A percentile compares a stretch with the other conserved stretches of the same genome.
phyloP scores from a whole-genome alignment of 2,113 vertebrate genomes.

The Prunella fulvescens region DNA sequence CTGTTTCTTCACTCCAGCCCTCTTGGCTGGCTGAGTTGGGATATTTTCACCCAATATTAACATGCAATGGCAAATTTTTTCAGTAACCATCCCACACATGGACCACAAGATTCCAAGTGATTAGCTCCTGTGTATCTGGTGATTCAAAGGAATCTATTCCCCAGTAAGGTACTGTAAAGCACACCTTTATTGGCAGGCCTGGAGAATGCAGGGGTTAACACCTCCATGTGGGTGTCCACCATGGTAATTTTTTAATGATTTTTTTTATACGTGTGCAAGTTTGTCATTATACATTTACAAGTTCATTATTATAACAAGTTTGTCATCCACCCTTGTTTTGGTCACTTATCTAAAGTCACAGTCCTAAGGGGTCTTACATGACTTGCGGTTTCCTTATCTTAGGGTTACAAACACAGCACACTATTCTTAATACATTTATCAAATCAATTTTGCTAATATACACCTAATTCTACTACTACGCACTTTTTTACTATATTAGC shows the following conservation, averaged over 20 bases:
- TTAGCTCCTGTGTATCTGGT: neutral
- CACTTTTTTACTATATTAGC: neutral
- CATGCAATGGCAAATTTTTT: fast-evolving
- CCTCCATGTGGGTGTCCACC: neutral
- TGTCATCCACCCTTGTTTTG: neutral
- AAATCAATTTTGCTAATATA: neutral
- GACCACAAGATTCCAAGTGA: neutral
- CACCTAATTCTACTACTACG: neutral
- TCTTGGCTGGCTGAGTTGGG: neutral
- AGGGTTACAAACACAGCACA: neutral
- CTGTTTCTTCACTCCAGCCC: neutral
- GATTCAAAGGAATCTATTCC: neutral
- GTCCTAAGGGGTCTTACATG: neutral
- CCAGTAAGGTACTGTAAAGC: neutral
- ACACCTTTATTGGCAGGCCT: neutral
- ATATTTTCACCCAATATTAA: neutral
- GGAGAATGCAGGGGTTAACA: neutral
- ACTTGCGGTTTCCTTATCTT: neutral
- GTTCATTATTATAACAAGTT: neutral
- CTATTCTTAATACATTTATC: neutral
- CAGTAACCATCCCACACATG: neutral
- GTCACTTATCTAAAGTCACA: neutral
- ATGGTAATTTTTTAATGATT: neutral
- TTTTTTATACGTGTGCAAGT: neutral
- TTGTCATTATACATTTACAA: neutral